Base-by-base conservation (phyloP, 2,888 invertebrate species). In the Meteorus colon region DNA sequence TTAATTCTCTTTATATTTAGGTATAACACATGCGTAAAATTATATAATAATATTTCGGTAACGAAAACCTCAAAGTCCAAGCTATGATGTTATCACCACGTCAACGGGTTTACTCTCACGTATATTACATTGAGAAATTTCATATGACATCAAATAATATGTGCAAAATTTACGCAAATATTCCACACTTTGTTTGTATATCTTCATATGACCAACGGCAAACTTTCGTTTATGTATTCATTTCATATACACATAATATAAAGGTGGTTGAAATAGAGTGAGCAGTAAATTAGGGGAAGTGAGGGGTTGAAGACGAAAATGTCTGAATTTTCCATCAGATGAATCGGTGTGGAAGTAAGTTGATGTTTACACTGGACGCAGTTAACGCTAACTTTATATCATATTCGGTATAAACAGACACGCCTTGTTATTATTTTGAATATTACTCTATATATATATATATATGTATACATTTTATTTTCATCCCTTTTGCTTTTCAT, bases 341-440 rank as follows among this genome's bases (percentile, higher is more conserved):
- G 67, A 31, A 73, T 67, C 68, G 51, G 68, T 63, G 71, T 60
- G 60, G 63, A 73, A 63, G 63, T n/a, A 31, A 62, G 60, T 27
- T 62, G 67, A 66, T 67, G 51, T 76, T 76, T 73, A 68, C 76
- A 68, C 60, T 68, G 68, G 73, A 68, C 73, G 63, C 48, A 27
- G 63, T 73, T 72, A 71, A 70, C 72, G 59, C 65, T 48, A 71
- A 55, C 73, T 51, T 16, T 55, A 65, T 60, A 70, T 29, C 34
- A 69, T 69, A 55, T 34, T 69, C n/a, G 34, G 37, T 59, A 69
- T 69, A 69, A 69, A 51, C 51, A 19, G 69, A 59, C 69, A 69
- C 55, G 37, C 59, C 69, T 69, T 55, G 31, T 69, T 69, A 34
- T 69, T 37, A 55, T 55, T 19, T 24, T 55, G 4, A 24, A 55